Conservation (phyloP, 1,140 invertebrate genomes). For the Papilio machaon region DNA sequence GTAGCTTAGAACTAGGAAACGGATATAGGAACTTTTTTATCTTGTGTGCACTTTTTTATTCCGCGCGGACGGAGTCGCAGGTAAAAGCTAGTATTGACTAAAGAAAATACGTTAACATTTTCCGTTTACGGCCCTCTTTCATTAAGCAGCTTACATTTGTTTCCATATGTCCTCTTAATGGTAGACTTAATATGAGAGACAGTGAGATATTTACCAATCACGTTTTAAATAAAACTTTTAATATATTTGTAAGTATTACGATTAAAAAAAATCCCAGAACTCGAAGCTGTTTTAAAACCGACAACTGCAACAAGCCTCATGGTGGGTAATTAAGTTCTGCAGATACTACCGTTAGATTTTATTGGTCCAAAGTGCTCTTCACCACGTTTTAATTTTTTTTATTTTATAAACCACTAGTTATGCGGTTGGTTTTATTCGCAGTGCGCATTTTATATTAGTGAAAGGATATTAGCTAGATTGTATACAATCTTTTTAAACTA, state of each 20-base stretch:
- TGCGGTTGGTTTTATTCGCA: not conserved
- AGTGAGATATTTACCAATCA: no score
- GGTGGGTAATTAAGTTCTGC: conserved; percentile 3
- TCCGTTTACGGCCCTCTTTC: no score
- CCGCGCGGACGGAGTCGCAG: no score
- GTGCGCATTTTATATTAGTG: not conserved
- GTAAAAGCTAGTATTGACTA: no score
- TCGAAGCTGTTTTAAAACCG: not conserved
- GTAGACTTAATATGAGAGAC: no score
- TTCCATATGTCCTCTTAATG: no score
- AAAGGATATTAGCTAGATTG: no score
- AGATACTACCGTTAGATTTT: not conserved
- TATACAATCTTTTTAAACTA: not conserved
- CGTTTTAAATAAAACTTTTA: not conserved
- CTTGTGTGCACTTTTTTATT: no score
- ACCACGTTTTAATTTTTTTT: not conserved
- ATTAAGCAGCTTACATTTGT: no score
- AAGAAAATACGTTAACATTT: no score
- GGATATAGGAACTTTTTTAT: no score
- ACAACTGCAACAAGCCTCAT: not conserved
- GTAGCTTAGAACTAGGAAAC: no score
- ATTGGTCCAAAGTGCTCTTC: not conserved
- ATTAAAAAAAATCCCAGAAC: not conserved
- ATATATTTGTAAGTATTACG: not conserved
- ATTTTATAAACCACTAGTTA: not conserved